A percentile compares a stretch with the other conserved stretches of the same genome.
These are phyloP conservation scores for Taurulus bubalis DNA, from an alignment of 2,113 vertebrate species.

Conservation along the genomic window DNA sequence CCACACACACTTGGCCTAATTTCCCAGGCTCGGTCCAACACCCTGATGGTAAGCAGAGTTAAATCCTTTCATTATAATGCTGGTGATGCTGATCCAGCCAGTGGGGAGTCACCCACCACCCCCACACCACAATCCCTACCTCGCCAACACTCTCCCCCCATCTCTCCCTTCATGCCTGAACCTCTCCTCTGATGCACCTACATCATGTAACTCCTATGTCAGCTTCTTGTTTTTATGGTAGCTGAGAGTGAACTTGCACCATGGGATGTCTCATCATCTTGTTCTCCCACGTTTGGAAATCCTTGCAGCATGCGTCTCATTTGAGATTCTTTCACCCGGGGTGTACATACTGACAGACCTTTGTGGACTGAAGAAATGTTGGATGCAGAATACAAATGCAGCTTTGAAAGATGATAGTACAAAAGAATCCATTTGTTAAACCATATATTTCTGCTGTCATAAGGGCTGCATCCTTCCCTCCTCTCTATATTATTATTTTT, in stretches of 20 bases:
- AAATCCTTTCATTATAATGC: constrained; percentile 76
- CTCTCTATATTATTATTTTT: constrained; percentile 19
- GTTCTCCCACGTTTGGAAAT: background rate
- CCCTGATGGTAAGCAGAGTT: constrained; percentile 62
- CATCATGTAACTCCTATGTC: constrained; percentile 44
- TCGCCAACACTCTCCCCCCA: constrained; percentile 10
- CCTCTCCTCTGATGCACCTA: constrained; percentile 32
- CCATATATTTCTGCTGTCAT: constrained; percentile 18
- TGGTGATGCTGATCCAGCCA: constrained; percentile 70
- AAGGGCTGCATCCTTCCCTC: constrained; percentile 1
- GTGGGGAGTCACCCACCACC: constrained; percentile 48
- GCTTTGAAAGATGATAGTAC: background rate
- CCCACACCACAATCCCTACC: constrained; percentile 28
- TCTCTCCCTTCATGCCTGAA: constrained; percentile 27
- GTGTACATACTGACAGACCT: background rate
- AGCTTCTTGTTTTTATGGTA: constrained; percentile 30
- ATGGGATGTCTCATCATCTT: constrained; percentile 29
- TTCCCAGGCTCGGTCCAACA: constrained; percentile 65
- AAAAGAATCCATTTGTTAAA: constrained; percentile 3
- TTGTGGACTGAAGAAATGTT: constrained; percentile 2
- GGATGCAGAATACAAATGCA: background rate
- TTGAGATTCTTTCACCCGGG: background rate
- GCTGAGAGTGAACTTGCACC: constrained; percentile 1
- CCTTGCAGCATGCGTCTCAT: constrained; percentile 3
- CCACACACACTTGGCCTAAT: constrained; percentile 71